phyloP scores from a whole-genome alignment of 2,113 vertebrate genomes.

The Cyprinodon variegatus region DNA sequence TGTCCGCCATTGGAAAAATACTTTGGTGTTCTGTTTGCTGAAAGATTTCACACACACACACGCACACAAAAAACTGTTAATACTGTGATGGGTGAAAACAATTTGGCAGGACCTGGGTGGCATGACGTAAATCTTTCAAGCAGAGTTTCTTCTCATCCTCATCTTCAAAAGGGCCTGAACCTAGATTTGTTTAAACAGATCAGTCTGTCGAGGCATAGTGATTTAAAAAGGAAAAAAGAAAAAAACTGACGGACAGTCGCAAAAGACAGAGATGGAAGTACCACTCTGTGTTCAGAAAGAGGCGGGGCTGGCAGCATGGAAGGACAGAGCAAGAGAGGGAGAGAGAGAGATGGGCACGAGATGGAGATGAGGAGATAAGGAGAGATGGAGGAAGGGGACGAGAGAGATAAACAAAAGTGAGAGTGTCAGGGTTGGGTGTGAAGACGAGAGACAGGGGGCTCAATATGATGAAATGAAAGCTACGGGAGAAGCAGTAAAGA shows the following conservation, averaged over 20 bases:
- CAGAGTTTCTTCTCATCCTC: conserved; percentile 36
- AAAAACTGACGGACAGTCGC: conserved; percentile 30
- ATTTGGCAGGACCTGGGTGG: conserved; percentile 46
- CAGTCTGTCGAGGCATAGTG: conserved; percentile 34
- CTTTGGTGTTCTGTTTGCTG: conserved; percentile 4
- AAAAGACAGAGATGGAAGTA: conserved; percentile 41
- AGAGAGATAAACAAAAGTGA: conserved; percentile 61
- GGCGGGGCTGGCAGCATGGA: conserved; percentile 9
- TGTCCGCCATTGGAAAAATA: conserved; percentile 27
- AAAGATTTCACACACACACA: neutral
- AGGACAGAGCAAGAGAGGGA: conserved; percentile 9
- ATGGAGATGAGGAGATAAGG: conserved; percentile 60
- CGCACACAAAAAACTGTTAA: conserved; percentile 11
- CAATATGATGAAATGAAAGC: conserved; percentile 74
- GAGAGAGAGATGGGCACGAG: conserved; percentile 34
- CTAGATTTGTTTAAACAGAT: conserved; percentile 50
- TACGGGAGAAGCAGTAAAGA: conserved; percentile 73
- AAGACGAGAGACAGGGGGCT: conserved; percentile 55
- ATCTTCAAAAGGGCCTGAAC: conserved; percentile 15
- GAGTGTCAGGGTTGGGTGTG: conserved; percentile 40
- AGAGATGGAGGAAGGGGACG: conserved; percentile 41
- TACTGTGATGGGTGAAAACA: conserved; percentile 21
- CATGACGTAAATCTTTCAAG: conserved; percentile 67
- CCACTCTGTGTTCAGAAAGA: conserved; percentile 33
- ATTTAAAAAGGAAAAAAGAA: conserved; percentile 5